Evolutionary conservation across 1,140 invertebrate genomes (phyloP), one percentile per base, ranked within the genome.

Genomic region (Lucilia sericata): DNA sequence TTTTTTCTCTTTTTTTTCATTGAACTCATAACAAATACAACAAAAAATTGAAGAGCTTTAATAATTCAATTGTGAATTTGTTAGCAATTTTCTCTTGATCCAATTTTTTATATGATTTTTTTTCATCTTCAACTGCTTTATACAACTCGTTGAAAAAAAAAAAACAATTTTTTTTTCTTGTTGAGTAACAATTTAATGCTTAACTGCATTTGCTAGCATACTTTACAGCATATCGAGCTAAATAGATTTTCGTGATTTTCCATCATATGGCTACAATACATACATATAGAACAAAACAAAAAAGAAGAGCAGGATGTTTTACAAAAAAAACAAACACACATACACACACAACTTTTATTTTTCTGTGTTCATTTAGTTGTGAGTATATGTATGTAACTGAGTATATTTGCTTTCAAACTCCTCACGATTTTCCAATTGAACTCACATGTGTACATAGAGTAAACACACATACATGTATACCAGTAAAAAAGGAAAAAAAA

Each of bases 361-460:
- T 21, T 82, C 21, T 36, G 13, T 81, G 12, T n/a, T 55, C 21
- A 70, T 82, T 42, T 42, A 42, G 42, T 42, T 42, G 42, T 42
- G 42, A 2, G 25, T 30, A 3, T 30, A 30, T 30, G 25, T 30
- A 42, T 82, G 25, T 83, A 36, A 34, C 19, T 74, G 55, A 74
- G 74, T 83, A 42, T 83, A 85, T 85, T 85, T 85, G 74, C 84
- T 76, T 34, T 83, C 74, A 60, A 75, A 76, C 83, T 76, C 74
- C 87, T 88, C 89, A 90, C 89, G 89, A 90, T 90, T 90, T 90
- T 90, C 89, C 89, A 90, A 90, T 90, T 90, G 89, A 90, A 88
- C 89, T 89, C 87, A 89, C 89, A 89, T 87, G 87, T 88, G 86
- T 87, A 86, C 87, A 83, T 49, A 82, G 25, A 75, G 21, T 49